Evolutionary conservation across 2,888 invertebrate species (phyloP).

Genomic region (Xestobium rufovillosum): DNA sequence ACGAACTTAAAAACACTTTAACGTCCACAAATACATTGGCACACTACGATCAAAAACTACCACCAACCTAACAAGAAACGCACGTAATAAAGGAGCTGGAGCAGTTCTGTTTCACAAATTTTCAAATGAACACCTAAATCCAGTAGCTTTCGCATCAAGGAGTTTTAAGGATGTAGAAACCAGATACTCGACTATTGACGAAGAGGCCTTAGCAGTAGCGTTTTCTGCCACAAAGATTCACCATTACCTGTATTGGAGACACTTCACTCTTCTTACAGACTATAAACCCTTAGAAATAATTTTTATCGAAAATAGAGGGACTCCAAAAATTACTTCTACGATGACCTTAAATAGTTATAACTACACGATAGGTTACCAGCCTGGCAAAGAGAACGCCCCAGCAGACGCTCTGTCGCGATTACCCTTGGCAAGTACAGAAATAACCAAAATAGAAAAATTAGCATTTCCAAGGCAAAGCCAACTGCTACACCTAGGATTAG

Average conservation of each 20-base stretch:
- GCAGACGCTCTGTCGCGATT: slow-evolving; percentile 14
- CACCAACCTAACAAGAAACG: slow-evolving; percentile 15
- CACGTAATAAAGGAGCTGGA: slow-evolving; percentile 11
- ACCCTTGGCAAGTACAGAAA: slow-evolving; percentile 7
- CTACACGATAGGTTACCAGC: slow-evolving; percentile 10
- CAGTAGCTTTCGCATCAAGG: slow-evolving; percentile 19
- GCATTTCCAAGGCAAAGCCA: slow-evolving; percentile 3
- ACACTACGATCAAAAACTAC: slow-evolving; percentile 16
- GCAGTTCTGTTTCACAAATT: slow-evolving; percentile 16
- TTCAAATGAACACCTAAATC: slow-evolving; percentile 8
- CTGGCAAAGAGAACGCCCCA: slow-evolving; percentile 13
- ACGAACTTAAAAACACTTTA: slow-evolving; percentile 14
- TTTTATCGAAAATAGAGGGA: slow-evolving; percentile 12
- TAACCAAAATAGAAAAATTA: slow-evolving; percentile 6
- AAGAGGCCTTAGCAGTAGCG: slow-evolving; percentile 18
- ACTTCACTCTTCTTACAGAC: slow-evolving; percentile 13
- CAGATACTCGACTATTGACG: slow-evolving; percentile 17
- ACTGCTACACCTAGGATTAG: not conserved
- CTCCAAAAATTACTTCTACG: slow-evolving; percentile 11
- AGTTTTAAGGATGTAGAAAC: slow-evolving; percentile 14
- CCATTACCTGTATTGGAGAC: slow-evolving; percentile 12
- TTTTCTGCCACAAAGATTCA: slow-evolving; percentile 14
- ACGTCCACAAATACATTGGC: slow-evolving; percentile 16
- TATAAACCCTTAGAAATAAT: slow-evolving; percentile 15
- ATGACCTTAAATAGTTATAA: slow-evolving; percentile 14